These are phyloP conservation scores for Endomychus coccineus DNA, from an alignment of 2,888 invertebrate genomes.

Conservation along the genomic window DNA sequence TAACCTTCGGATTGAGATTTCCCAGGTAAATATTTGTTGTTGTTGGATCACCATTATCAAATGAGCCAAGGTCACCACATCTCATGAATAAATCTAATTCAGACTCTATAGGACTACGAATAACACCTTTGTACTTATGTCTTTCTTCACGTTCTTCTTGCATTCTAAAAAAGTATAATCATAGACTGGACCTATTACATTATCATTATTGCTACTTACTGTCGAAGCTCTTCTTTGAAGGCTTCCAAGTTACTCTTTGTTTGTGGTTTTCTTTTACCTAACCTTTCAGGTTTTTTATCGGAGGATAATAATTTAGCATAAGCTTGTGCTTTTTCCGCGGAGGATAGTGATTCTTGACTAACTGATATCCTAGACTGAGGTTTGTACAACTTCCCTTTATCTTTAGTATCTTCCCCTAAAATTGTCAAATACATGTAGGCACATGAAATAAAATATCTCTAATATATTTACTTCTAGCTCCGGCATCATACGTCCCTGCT, in stretches of 20 bases:
- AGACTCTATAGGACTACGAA: conserved; percentile 46
- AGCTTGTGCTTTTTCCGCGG: conserved; percentile 62
- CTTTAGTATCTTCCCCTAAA: conserved; percentile 78
- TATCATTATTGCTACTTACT: too few species aligned
- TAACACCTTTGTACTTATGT: conserved; percentile 77
- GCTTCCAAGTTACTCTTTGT: conserved; percentile 94
- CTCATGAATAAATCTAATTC: conserved; percentile 42
- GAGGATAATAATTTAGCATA: conserved; percentile 57
- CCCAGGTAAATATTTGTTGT: conserved; percentile 98
- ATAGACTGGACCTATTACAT: too few species aligned
- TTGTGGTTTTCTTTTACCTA: conserved; percentile 62
- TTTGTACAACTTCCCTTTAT: conserved; percentile 87
- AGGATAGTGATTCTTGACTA: conserved; percentile 47
- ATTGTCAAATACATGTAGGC: too few species aligned
- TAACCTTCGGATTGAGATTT: conserved; percentile 92
- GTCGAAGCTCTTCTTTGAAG: conserved; percentile 96
- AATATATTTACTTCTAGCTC: conserved; percentile 67
- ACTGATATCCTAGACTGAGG: conserved; percentile 69
- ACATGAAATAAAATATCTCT: not conserved
- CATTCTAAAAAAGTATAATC: conserved; percentile 56
- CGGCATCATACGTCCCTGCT: conserved; percentile 95
- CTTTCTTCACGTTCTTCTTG: conserved; percentile 97
- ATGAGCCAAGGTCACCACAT: conserved; percentile 63
- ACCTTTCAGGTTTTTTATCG: conserved; percentile 59
- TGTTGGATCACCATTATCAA: conserved; percentile 92